A percentile compares a stretch with the other conserved stretches of the same genome.
phyloP scores from a whole-genome alignment of 2,113 vertebrate species.

The Triplophysa rosa region DNA sequence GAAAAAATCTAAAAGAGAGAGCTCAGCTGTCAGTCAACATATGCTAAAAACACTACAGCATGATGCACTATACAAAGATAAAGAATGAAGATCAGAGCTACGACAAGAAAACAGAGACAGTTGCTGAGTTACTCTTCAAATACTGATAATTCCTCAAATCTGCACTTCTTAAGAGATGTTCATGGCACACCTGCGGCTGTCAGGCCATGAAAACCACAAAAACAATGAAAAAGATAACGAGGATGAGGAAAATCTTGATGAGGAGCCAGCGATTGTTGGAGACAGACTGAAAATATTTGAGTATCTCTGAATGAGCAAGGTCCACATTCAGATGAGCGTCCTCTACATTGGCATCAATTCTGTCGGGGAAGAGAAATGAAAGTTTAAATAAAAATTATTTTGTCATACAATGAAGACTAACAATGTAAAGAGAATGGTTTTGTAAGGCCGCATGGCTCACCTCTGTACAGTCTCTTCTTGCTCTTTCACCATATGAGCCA shows the following conservation, averaged over 20 bases:
- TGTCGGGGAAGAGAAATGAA: slow-evolving; percentile 42
- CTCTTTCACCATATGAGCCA: slow-evolving; percentile 85
- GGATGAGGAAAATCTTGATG: slow-evolving; percentile 83
- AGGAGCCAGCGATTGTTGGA: slow-evolving; percentile 82
- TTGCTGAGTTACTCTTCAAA: not conserved
- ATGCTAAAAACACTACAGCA: not conserved
- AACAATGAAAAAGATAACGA: slow-evolving; percentile 81
- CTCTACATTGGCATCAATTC: slow-evolving; percentile 79
- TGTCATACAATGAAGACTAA: too few relatives aligned
- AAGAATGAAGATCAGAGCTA: not conserved
- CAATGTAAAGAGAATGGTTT: not conserved
- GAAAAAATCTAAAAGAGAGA: not conserved
- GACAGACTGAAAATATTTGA: slow-evolving; percentile 83
- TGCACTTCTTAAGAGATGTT: not conserved
- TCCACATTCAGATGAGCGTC: slow-evolving; percentile 80
- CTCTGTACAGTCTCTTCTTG: slow-evolving; percentile 83
- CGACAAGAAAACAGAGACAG: not conserved
- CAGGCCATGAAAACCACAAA: slow-evolving; percentile 82
- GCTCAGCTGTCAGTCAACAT: not conserved
- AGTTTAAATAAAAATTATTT: not conserved
- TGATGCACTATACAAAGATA: not conserved
- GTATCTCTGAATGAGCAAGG: slow-evolving; percentile 77
- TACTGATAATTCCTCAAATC: not conserved
- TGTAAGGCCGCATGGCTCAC: slow-evolving; percentile 54
- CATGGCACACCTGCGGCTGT: slow-evolving; percentile 26